phyloP scores from a whole-genome alignment of 2,888 invertebrate genomes.

The Pogonocherus hispidulus region DNA sequence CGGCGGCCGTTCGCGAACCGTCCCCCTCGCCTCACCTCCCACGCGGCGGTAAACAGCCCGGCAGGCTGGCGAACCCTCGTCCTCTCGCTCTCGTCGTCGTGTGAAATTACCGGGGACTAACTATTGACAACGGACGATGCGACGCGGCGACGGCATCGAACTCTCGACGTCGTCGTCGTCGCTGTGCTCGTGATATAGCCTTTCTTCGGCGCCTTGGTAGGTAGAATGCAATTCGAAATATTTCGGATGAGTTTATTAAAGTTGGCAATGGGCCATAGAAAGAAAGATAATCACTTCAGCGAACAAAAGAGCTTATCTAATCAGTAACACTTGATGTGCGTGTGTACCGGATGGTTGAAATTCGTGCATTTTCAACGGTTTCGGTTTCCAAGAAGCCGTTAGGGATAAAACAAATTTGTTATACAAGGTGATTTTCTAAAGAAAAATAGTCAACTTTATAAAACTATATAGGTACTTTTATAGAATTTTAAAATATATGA shows the following conservation, averaged over 20 bases:
- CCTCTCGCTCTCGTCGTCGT: conserved; percentile 5
- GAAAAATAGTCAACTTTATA: too few species aligned
- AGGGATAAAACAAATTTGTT: too few species aligned
- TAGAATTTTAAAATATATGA: too few species aligned
- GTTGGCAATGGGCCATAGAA: neutral
- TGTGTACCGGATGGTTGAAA: too few species aligned
- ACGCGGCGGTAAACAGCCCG: conserved; percentile 29
- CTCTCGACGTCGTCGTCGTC: conserved; percentile 7
- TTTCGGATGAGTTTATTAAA: neutral
- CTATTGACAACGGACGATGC: conserved; percentile 24
- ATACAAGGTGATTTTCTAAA: too few species aligned
- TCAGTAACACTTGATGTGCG: too few species aligned
- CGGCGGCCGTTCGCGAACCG: conserved; percentile 44
- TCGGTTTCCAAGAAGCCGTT: too few species aligned
- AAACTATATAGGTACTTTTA: too few species aligned
- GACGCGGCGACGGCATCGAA: conserved; percentile 18
- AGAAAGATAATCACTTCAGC: neutral
- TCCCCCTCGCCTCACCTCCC: conserved; percentile 27
- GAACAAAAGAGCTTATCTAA: neutral
- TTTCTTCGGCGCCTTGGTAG: conserved; percentile 11
- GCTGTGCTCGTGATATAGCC: neutral
- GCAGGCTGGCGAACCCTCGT: conserved; percentile 30
- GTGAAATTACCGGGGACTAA: conserved; percentile 35
- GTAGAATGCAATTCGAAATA: conserved; percentile 24
- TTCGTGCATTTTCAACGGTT: too few species aligned